Percentiles rank a stretch among this genome's conserved stretches.
Conservation (phyloP, 2,888 invertebrate species). For the Agonopterix arenella region DNA sequence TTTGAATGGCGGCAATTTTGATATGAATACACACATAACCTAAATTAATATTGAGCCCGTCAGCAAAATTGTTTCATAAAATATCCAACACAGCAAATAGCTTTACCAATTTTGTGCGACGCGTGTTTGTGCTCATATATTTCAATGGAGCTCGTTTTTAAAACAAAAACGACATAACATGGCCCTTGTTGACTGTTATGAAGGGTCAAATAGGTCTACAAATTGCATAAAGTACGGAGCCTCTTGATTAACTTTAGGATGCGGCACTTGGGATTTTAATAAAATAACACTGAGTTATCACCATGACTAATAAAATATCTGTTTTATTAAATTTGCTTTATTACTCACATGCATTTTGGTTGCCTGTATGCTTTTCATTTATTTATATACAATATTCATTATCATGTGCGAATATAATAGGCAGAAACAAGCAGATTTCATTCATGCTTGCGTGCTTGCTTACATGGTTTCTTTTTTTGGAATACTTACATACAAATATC, state of each 20-base stretch:
- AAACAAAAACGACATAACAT: conserved; percentile 2
- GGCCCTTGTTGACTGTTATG: conserved; percentile 42
- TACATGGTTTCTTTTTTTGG: too few species aligned
- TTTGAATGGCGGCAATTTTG: conserved; percentile 9
- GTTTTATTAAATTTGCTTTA: too few species aligned
- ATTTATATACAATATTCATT: too few species aligned
- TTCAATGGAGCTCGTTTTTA: conserved; percentile 24
- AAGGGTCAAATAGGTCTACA: conserved; percentile 59
- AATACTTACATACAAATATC: too few species aligned
- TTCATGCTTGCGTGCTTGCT: too few species aligned
- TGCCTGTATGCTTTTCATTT: too few species aligned
- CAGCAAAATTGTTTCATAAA: conserved; percentile 13
- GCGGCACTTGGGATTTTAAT: conserved; percentile 42
- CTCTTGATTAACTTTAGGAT: conserved; percentile 58
- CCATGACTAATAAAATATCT: too few species aligned
- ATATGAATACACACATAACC: conserved; percentile 12
- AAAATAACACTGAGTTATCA: conserved; percentile 42
- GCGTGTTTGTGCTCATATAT: conserved; percentile 5
- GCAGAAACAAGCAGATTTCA: too few species aligned
- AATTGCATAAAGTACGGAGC: conserved; percentile 54
- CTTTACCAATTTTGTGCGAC: conserved; percentile 4
- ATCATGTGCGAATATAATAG: too few species aligned
- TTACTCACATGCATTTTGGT: too few species aligned
- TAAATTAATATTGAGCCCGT: conserved; percentile 16
- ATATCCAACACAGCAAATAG: conserved; percentile 2